Evolutionary conservation across 2,797 vertebrate genomes (phyloP), one percentile per base, ranked within the genome.

Genomic region (Holocentrus rufus): DNA sequence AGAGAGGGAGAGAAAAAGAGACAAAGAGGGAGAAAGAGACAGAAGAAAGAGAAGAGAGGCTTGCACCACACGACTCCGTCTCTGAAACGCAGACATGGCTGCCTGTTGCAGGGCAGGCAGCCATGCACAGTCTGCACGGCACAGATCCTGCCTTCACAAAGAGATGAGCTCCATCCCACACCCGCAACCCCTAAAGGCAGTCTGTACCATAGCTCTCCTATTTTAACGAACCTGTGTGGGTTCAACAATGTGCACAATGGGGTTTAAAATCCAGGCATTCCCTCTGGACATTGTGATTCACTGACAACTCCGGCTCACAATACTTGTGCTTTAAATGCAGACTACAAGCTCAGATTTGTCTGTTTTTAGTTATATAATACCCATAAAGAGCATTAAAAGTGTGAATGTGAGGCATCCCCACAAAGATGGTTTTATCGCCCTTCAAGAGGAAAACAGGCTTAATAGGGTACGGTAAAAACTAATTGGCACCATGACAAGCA

Each of bases 181-280:
- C 77, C 75, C 74, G 78, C 76, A 76, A 69, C 68, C 81, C n/a
- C 91, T 85, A 63, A 80, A 87, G 88, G 84, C 76, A 67, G 76
- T 84, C 76, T 84, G 69, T 62, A 55, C 74, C 81, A 77, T 42
- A 68, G 67, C 82, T 49, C 76, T 87, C 79, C 79, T 81, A 81
- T 89, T 87, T 92, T 88, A 91, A 90, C 76, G 25, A 87, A 88
- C 77, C 77, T 83, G 87, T 88, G 87, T 88, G 86, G 89, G 85
- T 85, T 84, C 89, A 87, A 82, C 83, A 89, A 82, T 79, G 71
- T 77, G 75, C 79, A 89, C 85, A 85, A 84, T 74, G 75, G 87
- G 76, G 81, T 87, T 88, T 87, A 83, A 84, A 86, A 88, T 82
- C 69, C 69, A 73, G 69, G 72, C 83, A 72, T 84, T 90, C 81